Evolutionary conservation across 2,113 vertebrate genomes (phyloP), one percentile per base, ranked within the genome.

Genomic region (Pipra filicauda): DNA sequence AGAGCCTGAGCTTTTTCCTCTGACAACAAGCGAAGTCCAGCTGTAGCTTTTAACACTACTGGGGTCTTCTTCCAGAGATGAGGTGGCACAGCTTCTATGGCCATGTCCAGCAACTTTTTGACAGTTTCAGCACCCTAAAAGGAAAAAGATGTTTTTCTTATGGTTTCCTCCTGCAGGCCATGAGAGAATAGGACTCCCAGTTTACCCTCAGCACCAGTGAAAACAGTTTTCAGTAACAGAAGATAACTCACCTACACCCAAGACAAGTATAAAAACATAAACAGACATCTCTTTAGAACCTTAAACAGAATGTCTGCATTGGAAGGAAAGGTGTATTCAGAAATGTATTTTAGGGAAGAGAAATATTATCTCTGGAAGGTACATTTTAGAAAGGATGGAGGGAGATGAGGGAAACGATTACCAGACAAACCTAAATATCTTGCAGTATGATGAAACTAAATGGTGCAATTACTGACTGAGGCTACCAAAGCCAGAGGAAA

Each of bases 11-110:
- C 99, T 96, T 99, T 99, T 61, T 99, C 98, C 61, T 98, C 98
- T 3, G 99, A 98, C 78, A 99, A 97, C 88, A 99, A 96, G 35
- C 99, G 98, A 49, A 99, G 98, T 73, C 99, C 99, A 15, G 99
- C 99, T 0, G 99, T 99, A 88, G 99, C 99, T 98, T 99, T 99
- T 95, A 99, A 97, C 79, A 99, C 98, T 89, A 99, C 99, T 0
- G 99, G 99, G 20, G 99, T 99, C 95, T 96, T 98, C 75, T 93
- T 98, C 99, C 99, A 99, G 21, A 99, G 98, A 9, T 98, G 98
- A 95, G 96, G 98, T 21, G 99, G 99, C 31, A 99, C 97, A 2
- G 98, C 98, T 96, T 99, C 98, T 96, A 99, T 98, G 49, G 99
- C 99, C 81, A 99, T 96, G 78, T 98, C 98, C 96, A 99, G 96